Evolutionary conservation across 2,797 vertebrate species (phyloP), one percentile per base, ranked within the genome.

Genomic region (Lepilemur ruficaudatus): DNA sequence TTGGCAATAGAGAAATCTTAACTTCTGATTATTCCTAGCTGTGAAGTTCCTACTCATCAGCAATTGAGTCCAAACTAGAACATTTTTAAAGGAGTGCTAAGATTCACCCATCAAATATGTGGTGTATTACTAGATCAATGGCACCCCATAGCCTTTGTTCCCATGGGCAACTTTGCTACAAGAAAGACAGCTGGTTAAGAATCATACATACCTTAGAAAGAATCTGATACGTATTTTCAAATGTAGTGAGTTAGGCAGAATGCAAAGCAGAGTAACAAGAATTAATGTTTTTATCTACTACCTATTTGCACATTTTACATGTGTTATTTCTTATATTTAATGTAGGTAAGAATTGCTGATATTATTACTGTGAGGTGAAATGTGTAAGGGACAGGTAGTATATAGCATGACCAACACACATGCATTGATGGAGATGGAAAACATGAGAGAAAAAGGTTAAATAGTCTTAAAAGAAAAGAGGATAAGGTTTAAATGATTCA

Each of bases 401-500:
- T 50, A 59, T 14, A 92, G 82, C 14, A 52, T 94, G 52, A 79
- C 25, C 30, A 96, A 79, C 43, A 94, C 4, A 70, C 59, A 76
- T 30, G 23, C 14, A 89, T 48, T 57, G 23, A 59, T 70, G 25
- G 11, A 87, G 28, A 88, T 59, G 52, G 75, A 83, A 91, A 90
- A 61, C 12, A 78, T 0, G 3, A 79, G 38, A 94, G 67, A 94
- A 89, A 73, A 63, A 76, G 55, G 46, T 11, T 83, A 67, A 93
- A 80, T 41, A n/a, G 20, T 87, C 43, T 85, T 43, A 25, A 7
- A 79, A 94, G 43, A 28, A 94, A 65, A 92, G 92, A 92, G n/a
- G 87, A 1, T 73, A 50, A 89, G 15, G 52, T 46, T 78, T 92
- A 95, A 96, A 73, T 86, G 85, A 90, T 15, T 88, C 48, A 92